Percentiles rank a stretch among this genome's conserved stretches.
Evolutionary conservation across 2,888 invertebrate genomes (phyloP).

Genomic region (Galeopsomyia nigrocyanea): DNA sequence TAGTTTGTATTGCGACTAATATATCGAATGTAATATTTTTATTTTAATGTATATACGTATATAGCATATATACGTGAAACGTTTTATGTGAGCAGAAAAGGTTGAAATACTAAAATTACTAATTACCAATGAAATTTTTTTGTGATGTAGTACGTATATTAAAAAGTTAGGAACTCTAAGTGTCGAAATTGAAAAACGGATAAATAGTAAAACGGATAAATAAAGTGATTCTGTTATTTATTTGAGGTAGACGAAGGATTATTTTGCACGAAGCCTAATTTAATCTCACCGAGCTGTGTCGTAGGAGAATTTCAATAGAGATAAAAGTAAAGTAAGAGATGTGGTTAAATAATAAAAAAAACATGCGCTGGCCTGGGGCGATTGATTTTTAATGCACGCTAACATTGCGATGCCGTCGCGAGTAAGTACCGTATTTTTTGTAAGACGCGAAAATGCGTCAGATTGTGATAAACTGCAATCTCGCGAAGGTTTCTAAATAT

Average conservation of each 20-base stretch:
- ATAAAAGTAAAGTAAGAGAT: not conserved
- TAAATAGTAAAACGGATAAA: not conserved
- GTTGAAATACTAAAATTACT: no score
- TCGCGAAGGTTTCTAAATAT: slow-evolving; percentile 56
- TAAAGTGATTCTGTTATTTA: not conserved
- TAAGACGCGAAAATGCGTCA: slow-evolving; percentile 64
- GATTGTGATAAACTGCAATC: slow-evolving; percentile 67
- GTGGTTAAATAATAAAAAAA: not conserved
- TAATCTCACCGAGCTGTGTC: slow-evolving; percentile 35
- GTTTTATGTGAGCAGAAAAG: no score
- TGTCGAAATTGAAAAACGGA: not conserved
- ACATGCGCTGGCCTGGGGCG: slow-evolving; percentile 18
- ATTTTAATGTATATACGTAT: no score
- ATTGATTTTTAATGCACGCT: slow-evolving; percentile 46
- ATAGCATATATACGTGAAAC: no score
- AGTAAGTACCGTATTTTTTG: slow-evolving; percentile 67
- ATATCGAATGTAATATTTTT: no score
- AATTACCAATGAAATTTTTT: no score
- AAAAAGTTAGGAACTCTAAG: not conserved
- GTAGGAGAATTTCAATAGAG: slow-evolving; percentile 27
- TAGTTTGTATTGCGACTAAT: no score
- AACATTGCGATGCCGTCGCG: slow-evolving; percentile 56
- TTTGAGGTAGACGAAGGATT: not conserved
- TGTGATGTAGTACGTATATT: not conserved
- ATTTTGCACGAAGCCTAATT: slow-evolving; percentile 42